Evolutionary conservation across 2,113 vertebrate species (phyloP).

Genomic region (Rattus norvegicus): DNA sequence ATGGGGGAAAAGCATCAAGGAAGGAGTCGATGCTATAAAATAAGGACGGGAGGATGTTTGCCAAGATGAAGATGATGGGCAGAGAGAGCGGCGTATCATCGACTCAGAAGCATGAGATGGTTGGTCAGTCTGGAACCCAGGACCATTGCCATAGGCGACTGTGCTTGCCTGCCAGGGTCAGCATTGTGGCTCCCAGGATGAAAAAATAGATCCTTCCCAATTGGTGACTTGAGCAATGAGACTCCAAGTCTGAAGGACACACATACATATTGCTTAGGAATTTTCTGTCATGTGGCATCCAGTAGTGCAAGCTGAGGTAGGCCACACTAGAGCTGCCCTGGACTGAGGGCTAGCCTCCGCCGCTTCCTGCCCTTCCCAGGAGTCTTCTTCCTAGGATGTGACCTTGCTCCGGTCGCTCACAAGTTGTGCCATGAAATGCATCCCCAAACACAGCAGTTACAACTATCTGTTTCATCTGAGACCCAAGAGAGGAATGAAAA

Average conservation of each 20-base stretch:
- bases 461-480: conserved; percentile 73
- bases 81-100: not conserved
- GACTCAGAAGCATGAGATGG: not conserved
- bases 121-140: not conserved
- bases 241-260: not conserved
- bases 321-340: conserved; percentile 1
- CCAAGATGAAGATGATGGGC: not conserved
- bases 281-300: not conserved
- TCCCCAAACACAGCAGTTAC: conserved; percentile 60
- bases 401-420: conserved; percentile 70
- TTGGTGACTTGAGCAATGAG: not conserved
- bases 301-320: not conserved
- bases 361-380: not conserved
- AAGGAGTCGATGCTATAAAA: not conserved
- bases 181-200: not conserved
- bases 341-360: not conserved
- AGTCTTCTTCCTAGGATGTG: conserved; percentile 30
- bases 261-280: not conserved
- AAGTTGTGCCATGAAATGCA: conserved; percentile 49
- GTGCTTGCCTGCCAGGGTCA: not conserved
- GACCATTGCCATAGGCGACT: not conserved
- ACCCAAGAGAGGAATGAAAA: conserved; percentile 80
- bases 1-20: not conserved
- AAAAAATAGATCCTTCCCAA: not conserved
- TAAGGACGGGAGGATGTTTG: not conserved